phyloP scores from a whole-genome alignment of 1,140 invertebrate species.

The Drosophila murphyi region DNA sequence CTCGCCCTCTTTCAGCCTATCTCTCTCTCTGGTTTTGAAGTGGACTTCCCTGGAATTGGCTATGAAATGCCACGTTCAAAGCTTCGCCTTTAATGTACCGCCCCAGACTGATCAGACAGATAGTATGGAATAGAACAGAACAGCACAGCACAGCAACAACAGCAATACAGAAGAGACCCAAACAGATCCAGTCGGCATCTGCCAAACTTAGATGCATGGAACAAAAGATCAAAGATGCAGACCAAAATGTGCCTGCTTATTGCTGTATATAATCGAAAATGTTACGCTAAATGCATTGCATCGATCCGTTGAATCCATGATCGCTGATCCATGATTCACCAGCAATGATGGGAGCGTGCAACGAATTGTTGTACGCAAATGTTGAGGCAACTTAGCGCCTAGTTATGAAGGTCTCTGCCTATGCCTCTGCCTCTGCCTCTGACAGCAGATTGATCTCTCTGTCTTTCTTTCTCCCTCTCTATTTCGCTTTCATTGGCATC shows the following conservation, averaged over 20 bases:
- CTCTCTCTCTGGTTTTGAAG: constrained; percentile 39
- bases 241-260: constrained; percentile 25
- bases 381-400: constrained; percentile 51
- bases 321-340: constrained; percentile 7
- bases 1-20: not conserved
- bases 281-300: constrained; percentile 54
- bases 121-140: constrained; percentile 6
- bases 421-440: not conserved
- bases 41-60: constrained; percentile 80
- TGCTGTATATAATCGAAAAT: constrained; percentile 47
- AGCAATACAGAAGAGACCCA: not conserved
- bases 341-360: constrained; percentile 40
- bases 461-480: not conserved
- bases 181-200: constrained; percentile 13
- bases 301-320: constrained; percentile 32
- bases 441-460: constrained; percentile 17
- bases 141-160: not conserved
- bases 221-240: constrained; percentile 43
- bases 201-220: constrained; percentile 27
- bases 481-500: constrained; percentile 15
- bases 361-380: constrained; percentile 51
- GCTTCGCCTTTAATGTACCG: constrained; percentile 55
- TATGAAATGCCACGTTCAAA: constrained; percentile 39
- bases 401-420: constrained; percentile 17
- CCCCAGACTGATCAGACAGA: constrained; percentile 9